Base-by-base conservation (phyloP, 2,113 vertebrate species). In the Hymenochirus boettgeri region DNA sequence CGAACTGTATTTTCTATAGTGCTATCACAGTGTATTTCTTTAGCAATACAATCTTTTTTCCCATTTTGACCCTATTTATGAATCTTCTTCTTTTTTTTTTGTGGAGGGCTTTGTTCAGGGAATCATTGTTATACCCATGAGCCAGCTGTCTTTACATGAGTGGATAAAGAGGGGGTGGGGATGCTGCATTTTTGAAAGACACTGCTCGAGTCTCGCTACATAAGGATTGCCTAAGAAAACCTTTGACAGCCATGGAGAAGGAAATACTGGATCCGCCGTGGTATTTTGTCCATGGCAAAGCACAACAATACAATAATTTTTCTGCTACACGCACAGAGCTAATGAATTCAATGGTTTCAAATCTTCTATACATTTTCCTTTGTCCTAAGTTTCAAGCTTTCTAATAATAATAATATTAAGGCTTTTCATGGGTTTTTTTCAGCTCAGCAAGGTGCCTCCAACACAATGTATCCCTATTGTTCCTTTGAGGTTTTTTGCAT, bases 71-170 rank as follows among this genome's bases (percentile, higher is more conserved):
- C 10, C 9, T 35, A 13, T 3, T 35, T 35, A 35, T 35, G 33
- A 2, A 35, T 35, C 15, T 31, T 7, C 15, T 35, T 12, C 9
- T 1, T 35, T 35, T 31, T 35, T 35, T 35, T 9, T 3, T 31
- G 5, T 31, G 33, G 8, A 7, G 33, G 33, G 15, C n/a, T n/a
- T n/a, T n/a, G n/a, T n/a, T n/a, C n/a, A n/a, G n/a, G n/a, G n/a
- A n/a, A n/a, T 39, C 3, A 7, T 67, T 59, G 56, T 59, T 62
- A 70, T 51, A 57, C 29, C 60, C 58, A 62, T 29, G 18, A 19
- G 59, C 45, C 59, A 42, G n/a, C 59, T 62, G 67, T 51, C 45
- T 62, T 26, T 56, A 26, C 54, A 39, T 23, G 26, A 57, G 29
- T 51, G 42, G 18, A 37, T 52, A 42, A 51, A 51, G 53, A 22